Evolutionary conservation across 2,888 invertebrate species (phyloP).

Genomic region (Polydrusus tereticollis): DNA sequence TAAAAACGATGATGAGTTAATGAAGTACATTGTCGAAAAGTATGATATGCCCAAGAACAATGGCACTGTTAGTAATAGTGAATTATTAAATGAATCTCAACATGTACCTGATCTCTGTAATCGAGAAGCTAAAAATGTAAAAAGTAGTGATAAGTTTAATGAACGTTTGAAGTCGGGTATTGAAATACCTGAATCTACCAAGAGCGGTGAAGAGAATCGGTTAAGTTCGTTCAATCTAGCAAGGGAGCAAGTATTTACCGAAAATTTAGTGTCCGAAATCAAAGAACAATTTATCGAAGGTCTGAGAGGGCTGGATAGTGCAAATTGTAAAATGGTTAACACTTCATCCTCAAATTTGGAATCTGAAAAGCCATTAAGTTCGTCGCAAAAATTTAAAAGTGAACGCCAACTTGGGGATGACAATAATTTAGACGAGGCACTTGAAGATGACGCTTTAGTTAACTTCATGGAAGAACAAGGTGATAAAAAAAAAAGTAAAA

Average conservation of each 20-base stretch:
- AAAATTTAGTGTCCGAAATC: slow-evolving; percentile 35
- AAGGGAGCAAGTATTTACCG: slow-evolving; percentile 23
- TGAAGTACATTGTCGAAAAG: slow-evolving; percentile 57
- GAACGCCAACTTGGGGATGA: not conserved
- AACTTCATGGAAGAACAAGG: not conserved
- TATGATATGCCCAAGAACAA: slow-evolving; percentile 1
- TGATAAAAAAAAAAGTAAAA: no score
- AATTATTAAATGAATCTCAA: slow-evolving; percentile 46
- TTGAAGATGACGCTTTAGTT: not conserved
- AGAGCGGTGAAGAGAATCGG: not conserved
- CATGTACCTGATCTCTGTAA: slow-evolving; percentile 45
- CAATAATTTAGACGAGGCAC: not conserved
- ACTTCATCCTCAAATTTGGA: not conserved
- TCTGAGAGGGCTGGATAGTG: slow-evolving; percentile 22
- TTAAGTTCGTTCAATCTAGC: not conserved
- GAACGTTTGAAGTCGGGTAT: not conserved
- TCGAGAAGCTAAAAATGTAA: slow-evolving; percentile 39
- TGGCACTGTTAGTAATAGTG: slow-evolving; percentile 17
- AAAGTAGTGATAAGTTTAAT: slow-evolving; percentile 40
- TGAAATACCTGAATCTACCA: not conserved
- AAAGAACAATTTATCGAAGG: slow-evolving; percentile 33
- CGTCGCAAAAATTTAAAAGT: not conserved
- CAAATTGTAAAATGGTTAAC: not conserved
- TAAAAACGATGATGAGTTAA: slow-evolving; percentile 59
- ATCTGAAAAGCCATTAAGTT: not conserved